Conservation (phyloP, 2,797 vertebrate species). For the Sebastes trivittatus region DNA sequence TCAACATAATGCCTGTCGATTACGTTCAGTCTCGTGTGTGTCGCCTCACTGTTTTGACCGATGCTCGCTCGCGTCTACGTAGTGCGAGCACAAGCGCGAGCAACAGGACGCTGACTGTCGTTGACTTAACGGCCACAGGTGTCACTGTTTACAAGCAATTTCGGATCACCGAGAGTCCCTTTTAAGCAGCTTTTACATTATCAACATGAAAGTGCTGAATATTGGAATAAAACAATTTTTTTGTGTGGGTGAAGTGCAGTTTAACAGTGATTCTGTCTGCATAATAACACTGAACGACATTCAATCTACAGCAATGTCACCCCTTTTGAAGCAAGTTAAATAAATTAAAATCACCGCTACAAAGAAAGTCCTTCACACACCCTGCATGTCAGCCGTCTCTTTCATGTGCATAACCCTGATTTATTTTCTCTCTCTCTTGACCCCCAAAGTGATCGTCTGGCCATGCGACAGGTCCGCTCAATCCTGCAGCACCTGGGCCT, state of each 20-base stretch:
- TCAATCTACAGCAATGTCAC: neutral
- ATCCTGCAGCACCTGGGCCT: conserved; percentile 95
- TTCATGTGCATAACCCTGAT: neutral
- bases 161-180: too few species aligned
- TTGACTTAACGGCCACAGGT: too few species aligned
- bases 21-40: too few species aligned
- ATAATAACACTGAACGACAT: neutral
- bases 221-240: neutral
- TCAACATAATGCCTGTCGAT: too few species aligned
- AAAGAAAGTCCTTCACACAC: neutral
- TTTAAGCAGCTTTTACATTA: neutral
- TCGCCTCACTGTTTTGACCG: too few species aligned
- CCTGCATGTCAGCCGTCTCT: neutral
- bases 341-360: neutral
- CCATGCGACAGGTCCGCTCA: conserved; percentile 93
- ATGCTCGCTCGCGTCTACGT: too few species aligned
- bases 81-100: too few species aligned
- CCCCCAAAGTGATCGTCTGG: conserved; percentile 89
- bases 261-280: neutral
- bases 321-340: neutral
- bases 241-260: neutral
- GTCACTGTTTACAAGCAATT: too few species aligned
- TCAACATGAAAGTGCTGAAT: neutral
- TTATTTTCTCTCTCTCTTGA: neutral
- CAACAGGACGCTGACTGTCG: too few species aligned